phyloP scores from a whole-genome alignment of 2,888 invertebrate species.

The Lycia hirtaria region DNA sequence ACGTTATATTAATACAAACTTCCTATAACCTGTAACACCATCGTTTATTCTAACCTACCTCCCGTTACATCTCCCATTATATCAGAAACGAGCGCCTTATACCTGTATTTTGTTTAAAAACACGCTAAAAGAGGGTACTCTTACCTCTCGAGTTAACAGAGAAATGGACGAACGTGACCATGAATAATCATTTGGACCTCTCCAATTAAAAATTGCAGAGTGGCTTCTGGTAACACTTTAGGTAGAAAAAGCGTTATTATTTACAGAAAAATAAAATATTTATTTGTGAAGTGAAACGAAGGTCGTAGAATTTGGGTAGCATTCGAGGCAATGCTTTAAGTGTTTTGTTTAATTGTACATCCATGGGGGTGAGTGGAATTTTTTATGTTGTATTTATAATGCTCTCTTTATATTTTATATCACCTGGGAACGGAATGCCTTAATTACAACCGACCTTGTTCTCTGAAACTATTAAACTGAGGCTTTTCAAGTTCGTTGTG shows the following conservation, averaged over 20 bases:
- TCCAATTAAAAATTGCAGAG: constrained; percentile 61
- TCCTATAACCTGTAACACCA: neutral
- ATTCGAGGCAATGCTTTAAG: neutral
- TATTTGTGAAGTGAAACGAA: constrained; percentile 5
- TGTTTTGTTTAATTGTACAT: neutral
- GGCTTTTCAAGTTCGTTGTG: too few relatives aligned
- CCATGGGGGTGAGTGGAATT: neutral
- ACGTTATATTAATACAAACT: too few relatives aligned
- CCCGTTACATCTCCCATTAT: neutral
- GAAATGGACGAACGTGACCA: constrained; percentile 49
- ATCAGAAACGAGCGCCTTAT: constrained; percentile 3
- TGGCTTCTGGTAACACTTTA: constrained; percentile 46
- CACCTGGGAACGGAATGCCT: too few relatives aligned
- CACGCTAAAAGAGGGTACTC: constrained; percentile 36
- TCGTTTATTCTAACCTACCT: neutral
- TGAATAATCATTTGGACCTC: constrained; percentile 63
- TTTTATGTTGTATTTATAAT: neutral
- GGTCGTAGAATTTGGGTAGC: neutral
- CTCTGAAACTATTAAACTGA: too few relatives aligned
- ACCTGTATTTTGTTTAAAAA: constrained; percentile 36
- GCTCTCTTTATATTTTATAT: neutral
- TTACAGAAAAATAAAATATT: constrained; percentile 16
- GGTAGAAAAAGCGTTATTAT: constrained; percentile 25
- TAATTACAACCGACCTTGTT: too few relatives aligned
- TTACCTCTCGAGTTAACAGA: constrained; percentile 39